Conservation (phyloP, 2,888 invertebrate species). For the Anthophora plumipes region DNA sequence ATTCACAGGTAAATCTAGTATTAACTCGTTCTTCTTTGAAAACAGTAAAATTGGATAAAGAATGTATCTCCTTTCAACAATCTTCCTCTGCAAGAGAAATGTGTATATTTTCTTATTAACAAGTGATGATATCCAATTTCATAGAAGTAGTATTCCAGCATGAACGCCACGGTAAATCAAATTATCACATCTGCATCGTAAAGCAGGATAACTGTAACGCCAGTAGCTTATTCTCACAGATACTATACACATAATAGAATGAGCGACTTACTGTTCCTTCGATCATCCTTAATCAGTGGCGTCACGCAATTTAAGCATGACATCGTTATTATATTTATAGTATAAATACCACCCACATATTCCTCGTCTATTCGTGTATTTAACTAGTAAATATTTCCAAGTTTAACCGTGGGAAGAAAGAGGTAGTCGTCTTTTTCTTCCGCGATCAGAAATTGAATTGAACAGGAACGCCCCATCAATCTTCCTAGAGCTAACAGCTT, state of each 20-base stretch:
- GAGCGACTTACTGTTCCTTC: conserved; percentile 54
- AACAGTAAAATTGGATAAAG: too few species aligned
- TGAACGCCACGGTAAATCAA: neutral
- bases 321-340: conserved; percentile 74
- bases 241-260: conserved; percentile 4
- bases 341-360: conserved; percentile 74
- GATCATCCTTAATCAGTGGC: conserved; percentile 74
- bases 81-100: neutral
- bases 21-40: too few species aligned
- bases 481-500: conserved; percentile 1
- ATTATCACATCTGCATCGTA: conserved; percentile 13
- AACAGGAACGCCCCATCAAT: conserved; percentile 22
- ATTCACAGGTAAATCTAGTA: too few species aligned
- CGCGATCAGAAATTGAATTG: conserved; percentile 29
- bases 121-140: neutral
- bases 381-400: conserved; percentile 31
- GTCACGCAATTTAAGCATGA: conserved; percentile 76
- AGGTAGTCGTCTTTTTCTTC: conserved; percentile 28
- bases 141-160: too few species aligned
- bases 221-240: conserved; percentile 9
- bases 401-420: conserved; percentile 61
- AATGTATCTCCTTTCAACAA: too few species aligned
- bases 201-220: conserved; percentile 26
- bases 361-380: conserved; percentile 17
- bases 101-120: neutral